Evolutionary conservation across 2,888 invertebrate genomes (phyloP), one percentile per base, ranked within the genome.

Genomic region (Brachyopa scutellaris): DNA sequence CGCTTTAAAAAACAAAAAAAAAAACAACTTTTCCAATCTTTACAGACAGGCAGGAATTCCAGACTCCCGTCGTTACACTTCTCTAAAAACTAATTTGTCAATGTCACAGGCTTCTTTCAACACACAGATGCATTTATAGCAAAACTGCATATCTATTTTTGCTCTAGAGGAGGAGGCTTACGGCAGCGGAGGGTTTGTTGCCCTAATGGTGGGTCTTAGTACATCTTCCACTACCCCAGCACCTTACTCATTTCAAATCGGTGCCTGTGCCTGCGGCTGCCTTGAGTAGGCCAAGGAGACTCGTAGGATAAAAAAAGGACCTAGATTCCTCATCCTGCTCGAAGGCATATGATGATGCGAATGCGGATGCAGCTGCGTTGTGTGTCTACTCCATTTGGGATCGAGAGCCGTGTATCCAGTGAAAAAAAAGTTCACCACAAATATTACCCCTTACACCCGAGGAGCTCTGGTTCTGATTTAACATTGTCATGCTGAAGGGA

Each of bases 51-150:
- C 49, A 42, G 23, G 49, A 42, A 36, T 49, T 9, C 29, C 55
- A 53, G 42, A 31, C 31, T 42, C n/a, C 13, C 45, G 6, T 17
- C 5, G 64, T 29, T 36, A 66, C 33, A 33, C 40, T 74, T 33
- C 42, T 23, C 57, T 51, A 59, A 67, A 74, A 74, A 66, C 74
- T 59, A 74, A 74, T 74, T 74, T 74, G 74, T 74, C 74, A 74
- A 74, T 74, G 74, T 74, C 74, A n/a, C n/a, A 74, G 66, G 57
- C 9, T 53, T 42, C 13, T 66, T 74, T 66, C 26, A n/a, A n/a
- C n/a, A n/a, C n/a, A n/a, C n/a, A n/a, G 61, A 42, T 36, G 42
- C 15, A 73, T 36, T 26, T 55, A 40, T 36, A 13, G 7, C 8
- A n/a, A 8, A 45, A 7, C 19, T 33, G 40, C 26, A 21, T 8